Percentiles rank a stretch among this genome's conserved stretches.
Evolutionary conservation across 2,797 vertebrate genomes (phyloP).

Genomic region (Artibeus jamaicensis): DNA sequence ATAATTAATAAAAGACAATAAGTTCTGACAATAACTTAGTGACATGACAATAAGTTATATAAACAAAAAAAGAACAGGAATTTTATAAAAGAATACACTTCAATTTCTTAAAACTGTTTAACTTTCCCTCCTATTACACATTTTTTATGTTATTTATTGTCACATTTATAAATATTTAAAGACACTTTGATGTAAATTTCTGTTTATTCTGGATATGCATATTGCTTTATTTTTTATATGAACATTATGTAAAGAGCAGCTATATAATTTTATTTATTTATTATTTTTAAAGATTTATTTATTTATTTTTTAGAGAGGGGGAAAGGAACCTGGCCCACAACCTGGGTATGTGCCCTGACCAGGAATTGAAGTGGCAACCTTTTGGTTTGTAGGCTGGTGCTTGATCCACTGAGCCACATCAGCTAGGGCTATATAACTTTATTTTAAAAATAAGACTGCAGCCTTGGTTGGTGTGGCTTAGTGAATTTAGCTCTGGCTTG

Average conservation of each 20-base stretch:
- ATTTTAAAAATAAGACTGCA: not conserved
- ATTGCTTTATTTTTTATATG: not conserved
- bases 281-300: not conserved
- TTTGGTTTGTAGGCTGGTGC: too few relatives aligned
- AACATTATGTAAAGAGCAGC: not conserved
- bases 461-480: too few relatives aligned
- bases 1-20: not conserved
- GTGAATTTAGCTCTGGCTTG: too few relatives aligned
- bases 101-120: not conserved
- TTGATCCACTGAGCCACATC: too few relatives aligned
- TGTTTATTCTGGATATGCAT: not conserved
- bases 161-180: not conserved
- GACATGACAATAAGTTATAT: not conserved
- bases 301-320: too few relatives aligned
- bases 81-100: not conserved
- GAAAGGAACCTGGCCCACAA: too few relatives aligned
- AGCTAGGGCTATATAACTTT: not conserved
- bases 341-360: too few relatives aligned
- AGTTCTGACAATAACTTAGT: too few relatives aligned
- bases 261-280: not conserved
- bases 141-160: not conserved
- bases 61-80: not conserved
- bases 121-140: not conserved
- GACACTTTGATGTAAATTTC: not conserved
- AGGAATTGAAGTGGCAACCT: too few relatives aligned